Evolutionary conservation across 2,888 invertebrate genomes (phyloP).

Genomic region (Polydesmus complanatus): DNA sequence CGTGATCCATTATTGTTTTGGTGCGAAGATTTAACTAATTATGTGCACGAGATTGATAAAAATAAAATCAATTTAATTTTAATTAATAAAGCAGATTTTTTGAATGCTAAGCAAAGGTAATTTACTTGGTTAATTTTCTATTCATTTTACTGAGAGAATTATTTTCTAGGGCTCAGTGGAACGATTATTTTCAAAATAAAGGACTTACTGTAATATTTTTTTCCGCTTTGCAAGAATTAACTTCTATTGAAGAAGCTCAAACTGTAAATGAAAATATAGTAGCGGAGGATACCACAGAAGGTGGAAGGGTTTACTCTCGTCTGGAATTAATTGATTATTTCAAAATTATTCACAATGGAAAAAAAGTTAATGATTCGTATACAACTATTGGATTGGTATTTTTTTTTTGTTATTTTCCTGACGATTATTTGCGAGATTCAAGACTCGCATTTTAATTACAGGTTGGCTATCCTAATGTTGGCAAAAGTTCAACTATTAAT

Average conservation of each 20-base stretch:
- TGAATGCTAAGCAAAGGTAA: slow-evolving; percentile 58
- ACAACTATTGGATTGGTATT: neutral
- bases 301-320: neutral
- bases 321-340: neutral
- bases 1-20: slow-evolving; percentile 87
- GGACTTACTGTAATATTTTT: slow-evolving; percentile 71
- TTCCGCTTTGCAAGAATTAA: slow-evolving; percentile 51
- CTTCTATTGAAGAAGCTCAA: slow-evolving; percentile 31
- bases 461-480: slow-evolving; percentile 98
- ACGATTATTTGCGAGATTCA: neutral
- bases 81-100: slow-evolving; percentile 89
- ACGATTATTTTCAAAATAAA: slow-evolving; percentile 59
- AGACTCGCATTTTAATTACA: slow-evolving; percentile 16
- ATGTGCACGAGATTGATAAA: slow-evolving; percentile 59
- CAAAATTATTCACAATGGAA: neutral
- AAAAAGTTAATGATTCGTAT: neutral
- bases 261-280: slow-evolving; percentile 36
- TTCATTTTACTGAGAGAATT: no score
- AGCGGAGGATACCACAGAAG: slow-evolving; percentile 35
- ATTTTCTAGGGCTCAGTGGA: no score
- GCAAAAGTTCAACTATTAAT: slow-evolving; percentile 99
- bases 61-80: slow-evolving; percentile 67
- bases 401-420: neutral
- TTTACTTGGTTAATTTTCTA: neutral
- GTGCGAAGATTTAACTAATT: slow-evolving; percentile 78